Evolutionary conservation across 2,888 invertebrate species (phyloP), one percentile per base, ranked within the genome.

Genomic region (Monopis laevigella): DNA sequence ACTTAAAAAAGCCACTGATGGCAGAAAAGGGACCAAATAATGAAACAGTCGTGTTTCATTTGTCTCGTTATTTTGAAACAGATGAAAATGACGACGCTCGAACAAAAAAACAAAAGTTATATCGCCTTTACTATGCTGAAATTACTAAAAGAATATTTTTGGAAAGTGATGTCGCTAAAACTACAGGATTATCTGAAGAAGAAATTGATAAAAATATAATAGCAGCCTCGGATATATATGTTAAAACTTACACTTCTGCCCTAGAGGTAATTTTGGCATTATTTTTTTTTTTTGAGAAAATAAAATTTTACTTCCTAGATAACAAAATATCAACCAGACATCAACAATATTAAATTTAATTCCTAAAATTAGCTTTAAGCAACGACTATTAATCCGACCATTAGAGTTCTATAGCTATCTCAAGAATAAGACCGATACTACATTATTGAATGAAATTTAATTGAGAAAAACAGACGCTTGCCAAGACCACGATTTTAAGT

Each of bases 181-280:
- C 44, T 16, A 55, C 56, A 1, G 65, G 64, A 43, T 32, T 69
- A 4, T 57, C 56, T 42, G 81, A 82, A 48, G 46, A 60, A 4
- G 74, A 72, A 48, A 49, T 81, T 26, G 72, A 82, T 45, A 62
- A 66, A 34, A 61, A 70, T 39, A 62, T 86, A 26, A 58, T 82
- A 32, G 45, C 65, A 24, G 65, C 83, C 16, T 69, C 78, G 0
- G 59, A 67, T 45, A 67, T 82, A 41, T 82, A 82, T 45, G 78
- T 83, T 26, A 70, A 70, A 29, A 72, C 85, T 2, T 80, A 84
- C 1, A 65, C 66, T 32, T 73, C 81, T 44, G 60, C 88, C 8
- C 82, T 82, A 45, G 78, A 83, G 62, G 87, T 87, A 69, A 62
- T 53, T 46, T 18, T 11, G 18, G 16, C n/a, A 18, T 12, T 8